Evolutionary conservation across 2,113 vertebrate species (phyloP).

Genomic region (Indicator indicator): DNA sequence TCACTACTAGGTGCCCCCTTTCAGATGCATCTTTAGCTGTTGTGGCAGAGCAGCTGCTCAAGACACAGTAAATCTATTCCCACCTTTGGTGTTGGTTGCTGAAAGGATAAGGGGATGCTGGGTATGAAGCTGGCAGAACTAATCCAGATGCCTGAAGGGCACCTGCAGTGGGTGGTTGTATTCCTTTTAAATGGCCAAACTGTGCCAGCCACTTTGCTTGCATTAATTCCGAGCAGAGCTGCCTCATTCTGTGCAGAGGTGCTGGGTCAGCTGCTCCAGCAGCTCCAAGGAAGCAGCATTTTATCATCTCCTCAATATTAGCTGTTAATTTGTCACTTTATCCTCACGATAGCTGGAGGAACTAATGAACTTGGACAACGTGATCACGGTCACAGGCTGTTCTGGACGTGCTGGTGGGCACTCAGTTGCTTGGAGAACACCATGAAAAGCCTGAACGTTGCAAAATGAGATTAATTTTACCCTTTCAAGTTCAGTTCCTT

Average conservation of each 20-base stretch:
- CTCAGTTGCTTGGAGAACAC: neutral
- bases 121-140: neutral
- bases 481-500: neutral
- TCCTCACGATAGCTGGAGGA: neutral
- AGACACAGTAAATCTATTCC: neutral
- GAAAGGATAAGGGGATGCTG: neutral
- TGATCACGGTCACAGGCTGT: neutral
- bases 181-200: neutral
- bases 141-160: neutral
- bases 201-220: neutral
- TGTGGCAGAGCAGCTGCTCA: neutral
- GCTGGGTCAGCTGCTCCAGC: conserved; percentile 6
- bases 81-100: neutral
- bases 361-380: neutral
- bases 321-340: conserved; percentile 13
- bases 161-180: neutral
- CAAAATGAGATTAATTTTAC: neutral
- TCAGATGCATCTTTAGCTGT: neutral
- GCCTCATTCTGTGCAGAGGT: neutral
- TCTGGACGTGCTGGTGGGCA: neutral
- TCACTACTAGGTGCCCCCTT: neutral
- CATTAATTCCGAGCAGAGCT: neutral
- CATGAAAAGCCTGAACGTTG: accelerated
- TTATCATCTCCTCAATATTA: neutral
- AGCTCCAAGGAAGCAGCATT: neutral